Conservation (phyloP, 2,113 vertebrate genomes). For the Plecotus auritus region DNA sequence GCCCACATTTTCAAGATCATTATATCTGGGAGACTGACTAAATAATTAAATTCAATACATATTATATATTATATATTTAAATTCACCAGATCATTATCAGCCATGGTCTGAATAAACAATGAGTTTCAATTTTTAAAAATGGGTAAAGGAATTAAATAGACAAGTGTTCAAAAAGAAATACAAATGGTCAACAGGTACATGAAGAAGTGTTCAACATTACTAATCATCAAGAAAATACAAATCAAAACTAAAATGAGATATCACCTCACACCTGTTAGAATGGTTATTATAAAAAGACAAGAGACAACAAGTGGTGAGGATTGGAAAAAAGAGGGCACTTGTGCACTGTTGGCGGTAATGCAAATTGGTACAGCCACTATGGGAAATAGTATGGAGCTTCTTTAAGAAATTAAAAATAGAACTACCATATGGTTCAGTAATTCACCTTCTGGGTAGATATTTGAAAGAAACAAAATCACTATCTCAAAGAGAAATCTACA, state of each 20-base stretch:
- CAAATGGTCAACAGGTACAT: neutral
- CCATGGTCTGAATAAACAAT: neutral
- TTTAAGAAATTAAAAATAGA: neutral
- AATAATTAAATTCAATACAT: neutral
- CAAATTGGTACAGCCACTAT: neutral
- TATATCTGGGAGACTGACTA: neutral
- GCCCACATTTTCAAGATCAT: neutral
- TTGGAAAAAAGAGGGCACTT: neutral
- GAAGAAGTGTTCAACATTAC: neutral
- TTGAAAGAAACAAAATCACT: neutral
- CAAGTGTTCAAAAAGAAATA: neutral
- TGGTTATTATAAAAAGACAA: neutral
- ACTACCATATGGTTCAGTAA: too few relatives aligned
- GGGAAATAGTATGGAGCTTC: neutral
- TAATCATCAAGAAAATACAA: neutral
- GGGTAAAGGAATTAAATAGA: too few relatives aligned
- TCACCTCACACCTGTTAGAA: too few relatives aligned
- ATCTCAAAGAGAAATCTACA: neutral
- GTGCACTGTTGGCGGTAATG: neutral
- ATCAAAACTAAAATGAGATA: neutral
- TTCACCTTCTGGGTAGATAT: neutral
- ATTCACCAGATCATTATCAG: neutral
- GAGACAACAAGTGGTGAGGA: neutral
- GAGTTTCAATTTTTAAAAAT: neutral
- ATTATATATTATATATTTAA: neutral